Evolutionary conservation across 1,140 invertebrate genomes (phyloP).

Genomic region (Scaptodrosophila lebanonensis): DNA sequence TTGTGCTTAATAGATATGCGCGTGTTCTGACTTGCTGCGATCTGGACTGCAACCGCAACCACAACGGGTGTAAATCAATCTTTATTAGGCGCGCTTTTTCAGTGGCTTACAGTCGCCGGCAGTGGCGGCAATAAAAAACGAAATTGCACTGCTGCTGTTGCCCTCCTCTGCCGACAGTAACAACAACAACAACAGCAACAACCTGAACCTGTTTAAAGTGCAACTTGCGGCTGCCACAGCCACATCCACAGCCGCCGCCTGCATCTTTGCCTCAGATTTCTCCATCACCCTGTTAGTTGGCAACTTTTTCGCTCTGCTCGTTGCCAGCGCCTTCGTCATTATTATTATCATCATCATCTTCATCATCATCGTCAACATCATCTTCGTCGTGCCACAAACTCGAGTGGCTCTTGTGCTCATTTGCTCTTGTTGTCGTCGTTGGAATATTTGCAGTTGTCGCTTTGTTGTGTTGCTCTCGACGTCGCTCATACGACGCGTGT

Average conservation of each 20-base stretch:
- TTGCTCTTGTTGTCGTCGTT: constrained; percentile 17
- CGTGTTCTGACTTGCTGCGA: constrained; percentile 19
- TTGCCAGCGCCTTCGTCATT: constrained; percentile 12
- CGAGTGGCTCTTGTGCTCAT: constrained; percentile 34
- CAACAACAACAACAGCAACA: constrained; percentile 17
- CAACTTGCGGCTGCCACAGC: constrained; percentile 40
- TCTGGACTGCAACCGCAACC: too few relatives aligned
- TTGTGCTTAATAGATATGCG: background rate
- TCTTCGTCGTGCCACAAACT: constrained; percentile 31
- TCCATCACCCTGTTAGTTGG: constrained; percentile 14
- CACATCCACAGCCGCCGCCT: too few relatives aligned
- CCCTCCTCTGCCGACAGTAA: constrained; percentile 12
- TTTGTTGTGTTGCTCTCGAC: constrained; percentile 29
- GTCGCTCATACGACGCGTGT: constrained; percentile 50
- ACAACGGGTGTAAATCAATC: constrained; percentile 65
- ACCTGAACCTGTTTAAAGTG: constrained; percentile 65
- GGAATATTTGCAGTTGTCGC: constrained; percentile 8
- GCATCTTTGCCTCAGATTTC: constrained; percentile 38
- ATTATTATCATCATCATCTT: constrained; percentile 18
- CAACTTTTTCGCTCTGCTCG: constrained; percentile 5
- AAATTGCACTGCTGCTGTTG: constrained; percentile 40
- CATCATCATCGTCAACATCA: too few relatives aligned
- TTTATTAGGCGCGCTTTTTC: constrained; percentile 60
- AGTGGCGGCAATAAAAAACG: constrained; percentile 51
- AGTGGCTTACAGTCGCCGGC: constrained; percentile 25